phyloP scores from a whole-genome alignment of 2,113 vertebrate species.

The Mesembrinibis cayennensis region DNA sequence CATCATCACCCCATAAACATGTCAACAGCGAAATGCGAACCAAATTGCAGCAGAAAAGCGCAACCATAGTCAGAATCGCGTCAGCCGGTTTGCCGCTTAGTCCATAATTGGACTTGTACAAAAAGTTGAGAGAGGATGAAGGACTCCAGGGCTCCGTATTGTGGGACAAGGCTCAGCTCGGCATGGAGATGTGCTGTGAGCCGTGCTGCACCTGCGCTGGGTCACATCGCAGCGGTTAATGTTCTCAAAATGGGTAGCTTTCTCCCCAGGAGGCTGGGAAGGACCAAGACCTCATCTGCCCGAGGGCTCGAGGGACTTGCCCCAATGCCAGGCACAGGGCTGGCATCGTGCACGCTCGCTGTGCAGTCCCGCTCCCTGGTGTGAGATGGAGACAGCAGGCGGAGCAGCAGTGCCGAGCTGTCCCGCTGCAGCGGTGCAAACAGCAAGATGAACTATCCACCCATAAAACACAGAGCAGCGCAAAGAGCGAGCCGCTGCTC shows the following conservation, averaged over 20 bases:
- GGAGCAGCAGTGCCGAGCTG: neutral
- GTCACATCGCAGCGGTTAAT: fast-evolving
- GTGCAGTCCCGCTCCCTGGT: fast-evolving
- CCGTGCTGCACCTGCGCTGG: fast-evolving
- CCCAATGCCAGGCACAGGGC: neutral
- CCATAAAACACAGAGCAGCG: neutral
- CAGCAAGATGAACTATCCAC: neutral
- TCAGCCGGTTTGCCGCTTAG: neutral
- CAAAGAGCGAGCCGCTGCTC: fast-evolving
- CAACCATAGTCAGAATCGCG: neutral
- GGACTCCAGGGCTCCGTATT: neutral
- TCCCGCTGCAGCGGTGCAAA: neutral
- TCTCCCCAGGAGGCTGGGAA: fast-evolving
- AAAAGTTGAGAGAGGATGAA: neutral
- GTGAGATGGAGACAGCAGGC: neutral
- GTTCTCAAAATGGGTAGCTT: neutral
- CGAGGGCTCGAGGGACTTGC: too few relatives aligned
- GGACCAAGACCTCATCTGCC: neutral
- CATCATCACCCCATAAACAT: neutral
- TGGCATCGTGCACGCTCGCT: fast-evolving
- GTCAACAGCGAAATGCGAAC: neutral
- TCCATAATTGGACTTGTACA: neutral
- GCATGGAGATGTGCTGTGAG: neutral
- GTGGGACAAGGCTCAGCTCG: fast-evolving
- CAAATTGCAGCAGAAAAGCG: neutral